Conservation (phyloP, 2,888 invertebrate genomes). For the Cactoblastis cactorum region DNA sequence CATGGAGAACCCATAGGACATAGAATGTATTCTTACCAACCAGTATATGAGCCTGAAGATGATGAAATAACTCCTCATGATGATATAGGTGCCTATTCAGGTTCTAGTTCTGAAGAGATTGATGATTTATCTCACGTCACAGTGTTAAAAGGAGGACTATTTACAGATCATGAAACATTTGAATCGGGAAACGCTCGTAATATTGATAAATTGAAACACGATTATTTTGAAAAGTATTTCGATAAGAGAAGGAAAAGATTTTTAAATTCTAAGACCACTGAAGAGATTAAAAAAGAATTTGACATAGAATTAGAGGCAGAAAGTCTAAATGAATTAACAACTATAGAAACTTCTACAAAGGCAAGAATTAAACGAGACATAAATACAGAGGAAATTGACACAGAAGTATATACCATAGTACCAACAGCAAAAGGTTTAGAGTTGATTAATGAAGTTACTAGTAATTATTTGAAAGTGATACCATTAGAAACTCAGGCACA, state of each 20-base stretch:
- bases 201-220: slow-evolving; percentile 64
- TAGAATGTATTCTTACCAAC: slow-evolving; percentile 68
- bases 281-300: slow-evolving; percentile 40
- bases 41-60: slow-evolving; percentile 69
- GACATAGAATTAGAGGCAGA: slow-evolving; percentile 50
- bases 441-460: slow-evolving; percentile 41
- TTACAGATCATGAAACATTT: slow-evolving; percentile 43
- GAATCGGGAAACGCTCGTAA: slow-evolving; percentile 42
- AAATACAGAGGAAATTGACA: slow-evolving; percentile 44
- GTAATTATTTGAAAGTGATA: slow-evolving; percentile 56
- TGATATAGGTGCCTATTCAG: slow-evolving; percentile 54
- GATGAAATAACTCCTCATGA: slow-evolving; percentile 53
- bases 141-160: slow-evolving; percentile 68
- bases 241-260: slow-evolving; percentile 67
- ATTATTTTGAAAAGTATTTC: slow-evolving; percentile 67
- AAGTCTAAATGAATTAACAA: slow-evolving; percentile 33
- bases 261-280: slow-evolving; percentile 44
- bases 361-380: slow-evolving; percentile 50
- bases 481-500: slow-evolving; percentile 39
- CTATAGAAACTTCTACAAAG: slow-evolving; percentile 30
- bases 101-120: slow-evolving; percentile 41
- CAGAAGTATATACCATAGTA: slow-evolving; percentile 41
- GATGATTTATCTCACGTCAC: slow-evolving; percentile 54
- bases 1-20: slow-evolving; percentile 74
- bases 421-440: slow-evolving; percentile 33